These are phyloP conservation scores for Chironomus tepperi DNA, from an alignment of 1,140 invertebrate genomes.

Conservation along the genomic window DNA sequence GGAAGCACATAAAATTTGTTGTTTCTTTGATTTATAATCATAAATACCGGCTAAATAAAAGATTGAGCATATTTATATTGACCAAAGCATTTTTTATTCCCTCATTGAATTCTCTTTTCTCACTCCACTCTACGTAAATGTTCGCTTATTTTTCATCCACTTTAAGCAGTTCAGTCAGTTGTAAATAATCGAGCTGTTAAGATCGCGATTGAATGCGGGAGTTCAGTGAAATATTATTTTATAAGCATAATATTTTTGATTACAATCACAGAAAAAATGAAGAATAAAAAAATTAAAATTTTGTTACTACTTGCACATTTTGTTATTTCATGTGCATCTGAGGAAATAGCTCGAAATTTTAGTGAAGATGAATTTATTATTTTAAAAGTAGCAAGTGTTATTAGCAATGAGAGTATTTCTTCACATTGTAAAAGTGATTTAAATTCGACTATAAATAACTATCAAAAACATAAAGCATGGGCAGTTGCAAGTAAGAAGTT, in stretches of 20 bases:
- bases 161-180: not conserved
- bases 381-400: not conserved
- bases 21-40: no score
- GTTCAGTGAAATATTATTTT: not conserved
- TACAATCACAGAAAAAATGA: not conserved
- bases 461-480: conserved; percentile 27
- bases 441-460: conserved; percentile 28
- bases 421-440: conserved; percentile 28
- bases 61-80: no score
- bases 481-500: conserved; percentile 29
- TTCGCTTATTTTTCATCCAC: not conserved
- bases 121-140: not conserved
- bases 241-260: not conserved
- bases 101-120: not conserved
- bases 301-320: not conserved
- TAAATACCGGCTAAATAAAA: no score
- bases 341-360: not conserved
- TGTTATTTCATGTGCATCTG: not conserved
- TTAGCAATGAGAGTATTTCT: not conserved
- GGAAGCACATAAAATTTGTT: no score
- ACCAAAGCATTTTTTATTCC: no score
- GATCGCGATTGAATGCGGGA: not conserved
- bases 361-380: not conserved
- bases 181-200: not conserved
- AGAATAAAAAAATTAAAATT: not conserved